A percentile compares a stretch with the other conserved stretches of the same genome.
Evolutionary conservation across 1,140 invertebrate genomes (phyloP).

Genomic region (Scaptomyza pallida): DNA sequence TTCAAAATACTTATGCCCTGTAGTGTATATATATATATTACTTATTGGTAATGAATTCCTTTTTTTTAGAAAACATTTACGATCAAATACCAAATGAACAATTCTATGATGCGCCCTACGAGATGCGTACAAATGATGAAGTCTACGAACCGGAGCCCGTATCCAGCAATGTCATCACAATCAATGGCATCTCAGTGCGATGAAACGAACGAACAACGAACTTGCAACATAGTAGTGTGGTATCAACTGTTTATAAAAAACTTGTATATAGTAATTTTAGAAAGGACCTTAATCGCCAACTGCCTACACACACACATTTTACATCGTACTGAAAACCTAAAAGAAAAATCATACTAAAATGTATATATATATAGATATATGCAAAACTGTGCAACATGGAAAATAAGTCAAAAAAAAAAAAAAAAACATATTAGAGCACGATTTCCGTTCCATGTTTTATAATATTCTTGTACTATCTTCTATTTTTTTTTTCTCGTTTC

Average conservation of each 20-base stretch:
- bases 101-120: constrained; percentile 86
- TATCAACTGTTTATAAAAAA: constrained; percentile 2
- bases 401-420: constrained; percentile 25
- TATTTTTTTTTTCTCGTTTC: constrained; percentile 41
- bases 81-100: constrained; percentile 83
- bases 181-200: constrained; percentile 89
- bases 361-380: constrained; percentile 24
- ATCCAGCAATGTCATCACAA: constrained; percentile 88
- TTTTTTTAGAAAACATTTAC: constrained; percentile 77
- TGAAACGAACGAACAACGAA: constrained; percentile 59
- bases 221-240: neutral
- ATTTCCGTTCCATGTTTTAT: constrained; percentile 41
- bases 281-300: neutral
- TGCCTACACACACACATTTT: constrained; percentile 48
- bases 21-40: neutral
- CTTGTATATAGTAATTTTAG: constrained; percentile 3
- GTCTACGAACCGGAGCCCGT: constrained; percentile 89
- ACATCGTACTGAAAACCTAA: no score
- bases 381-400: constrained; percentile 10
- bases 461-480: constrained; percentile 16
- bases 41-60: no score
- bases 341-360: no score
- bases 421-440: constrained; percentile 38
- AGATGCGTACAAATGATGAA: constrained; percentile 87
- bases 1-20: no score